These are phyloP conservation scores for Smutsia gigantea DNA, from an alignment of 2,797 vertebrate species.

Conservation along the genomic window DNA sequence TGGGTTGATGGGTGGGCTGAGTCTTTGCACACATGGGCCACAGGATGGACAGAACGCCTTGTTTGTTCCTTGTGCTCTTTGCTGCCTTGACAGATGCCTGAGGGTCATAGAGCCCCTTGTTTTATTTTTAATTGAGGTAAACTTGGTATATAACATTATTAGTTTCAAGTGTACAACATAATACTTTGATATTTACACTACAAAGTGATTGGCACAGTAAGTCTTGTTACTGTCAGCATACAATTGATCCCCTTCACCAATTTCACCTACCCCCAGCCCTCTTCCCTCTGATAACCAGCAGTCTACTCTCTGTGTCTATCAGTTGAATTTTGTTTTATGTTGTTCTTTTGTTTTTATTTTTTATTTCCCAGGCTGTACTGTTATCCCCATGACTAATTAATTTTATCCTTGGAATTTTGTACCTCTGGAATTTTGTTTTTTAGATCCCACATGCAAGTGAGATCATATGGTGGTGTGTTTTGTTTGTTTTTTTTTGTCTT, in stretches of 20 bases:
- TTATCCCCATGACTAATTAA: too few species aligned
- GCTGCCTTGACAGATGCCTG: not conserved
- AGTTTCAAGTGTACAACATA: not conserved
- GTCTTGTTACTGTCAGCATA: not conserved
- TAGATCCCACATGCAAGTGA: not conserved
- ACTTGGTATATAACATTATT: not conserved
- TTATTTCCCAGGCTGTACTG: too few species aligned
- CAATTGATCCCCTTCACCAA: not conserved
- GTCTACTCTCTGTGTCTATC: not conserved
- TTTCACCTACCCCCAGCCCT: not conserved
- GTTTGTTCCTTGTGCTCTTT: not conserved
- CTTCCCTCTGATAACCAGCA: not conserved
- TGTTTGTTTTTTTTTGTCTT: not conserved
- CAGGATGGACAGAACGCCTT: not conserved
- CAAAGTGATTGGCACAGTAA: not conserved
- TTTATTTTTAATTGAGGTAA: not conserved
- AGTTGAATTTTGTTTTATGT: not conserved
- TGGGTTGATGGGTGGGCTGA: not conserved
- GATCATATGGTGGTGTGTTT: not conserved
- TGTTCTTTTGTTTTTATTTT: not conserved
- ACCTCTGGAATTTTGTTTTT: not conserved
- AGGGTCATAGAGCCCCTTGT: not conserved
- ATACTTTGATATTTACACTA: not conserved
- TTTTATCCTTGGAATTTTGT: not conserved
- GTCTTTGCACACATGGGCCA: not conserved